Evolutionary conservation across 2,888 invertebrate genomes (phyloP).

Genomic region (Nasonia oneida): DNA sequence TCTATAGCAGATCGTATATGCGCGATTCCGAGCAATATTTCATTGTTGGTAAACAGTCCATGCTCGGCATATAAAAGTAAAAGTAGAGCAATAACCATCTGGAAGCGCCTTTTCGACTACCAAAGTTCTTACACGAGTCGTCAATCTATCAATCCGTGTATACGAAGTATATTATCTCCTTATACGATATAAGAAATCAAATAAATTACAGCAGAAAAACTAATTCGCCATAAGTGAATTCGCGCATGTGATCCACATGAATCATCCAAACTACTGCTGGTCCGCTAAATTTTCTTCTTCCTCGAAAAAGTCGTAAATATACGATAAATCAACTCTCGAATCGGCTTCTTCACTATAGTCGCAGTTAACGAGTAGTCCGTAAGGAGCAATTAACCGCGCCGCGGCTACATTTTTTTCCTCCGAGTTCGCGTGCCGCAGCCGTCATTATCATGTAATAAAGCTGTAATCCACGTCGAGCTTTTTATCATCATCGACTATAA

Average conservation of each 20-base stretch:
- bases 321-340: slow-evolving; percentile 14
- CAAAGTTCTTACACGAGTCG: too few relatives aligned
- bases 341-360: neutral
- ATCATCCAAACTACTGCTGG: neutral
- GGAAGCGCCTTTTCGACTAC: neutral
- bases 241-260: neutral
- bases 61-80: neutral
- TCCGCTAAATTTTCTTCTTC: neutral
- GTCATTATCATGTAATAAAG: too few relatives aligned
- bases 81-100: neutral
- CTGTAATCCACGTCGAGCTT: too few relatives aligned
- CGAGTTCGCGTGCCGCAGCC: neutral
- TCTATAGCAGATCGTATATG: neutral
- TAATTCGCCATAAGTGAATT: neutral
- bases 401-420: neutral
- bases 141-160: too few relatives aligned
- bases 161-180: neutral
- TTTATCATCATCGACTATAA: too few relatives aligned
- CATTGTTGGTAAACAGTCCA: neutral
- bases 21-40: neutral
- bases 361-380: neutral
- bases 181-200: neutral
- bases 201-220: neutral
- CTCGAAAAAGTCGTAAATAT: slow-evolving; percentile 13
- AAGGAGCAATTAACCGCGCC: neutral